Evolutionary conservation across 1,140 invertebrate genomes (phyloP), one percentile per base, ranked within the genome.

Genomic region (Battus philenor): DNA sequence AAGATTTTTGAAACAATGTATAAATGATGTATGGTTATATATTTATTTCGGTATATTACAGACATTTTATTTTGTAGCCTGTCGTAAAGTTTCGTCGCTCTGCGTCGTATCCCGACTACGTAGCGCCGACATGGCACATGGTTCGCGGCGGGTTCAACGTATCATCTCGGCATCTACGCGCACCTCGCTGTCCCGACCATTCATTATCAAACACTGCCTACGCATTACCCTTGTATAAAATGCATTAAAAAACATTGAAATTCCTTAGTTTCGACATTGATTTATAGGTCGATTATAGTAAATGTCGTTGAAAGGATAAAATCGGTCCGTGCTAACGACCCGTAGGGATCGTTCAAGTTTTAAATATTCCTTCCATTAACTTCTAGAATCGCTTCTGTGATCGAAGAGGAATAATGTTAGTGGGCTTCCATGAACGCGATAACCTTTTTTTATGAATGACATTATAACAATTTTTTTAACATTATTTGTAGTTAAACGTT

Each of bases 121-220:
- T 15, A 34, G 15, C 5, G 18, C 7, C 17, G 34, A 16, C 9
- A 11, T 22, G 38, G 38, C 38, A 41, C 38, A 41, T 41, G 38
- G 38, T 12, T 11, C 36, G 36, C 2, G 11, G 24, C 38, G 38
- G 38, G 38, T 41, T 33, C 38, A 41, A 41, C 13, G 38, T 9
- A 15, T 41, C 38, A 18, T 12, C 10, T 9, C 12, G 38, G 15
- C 27, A 30, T 27, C 38, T 41, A 41, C 16, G 38, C 38, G 38
- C 38, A 29, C 38, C 38, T 41, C 38, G 38, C 38, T 15, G 36
- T n/a, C 24, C 24, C 38, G 36, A 39, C n/a, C 36, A 26, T 15
- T 41, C 24, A 41, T 41, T 41, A 41, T 41, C 38, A 41, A 30
- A 30, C 38, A 41, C 38, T 41, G 38, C 38, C 38, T 41, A 41